Percentiles rank a stretch among this genome's conserved stretches.
These are phyloP conservation scores for Synanthedon myopaeformis DNA, from an alignment of 2,888 invertebrate species.

Conservation along the genomic window DNA sequence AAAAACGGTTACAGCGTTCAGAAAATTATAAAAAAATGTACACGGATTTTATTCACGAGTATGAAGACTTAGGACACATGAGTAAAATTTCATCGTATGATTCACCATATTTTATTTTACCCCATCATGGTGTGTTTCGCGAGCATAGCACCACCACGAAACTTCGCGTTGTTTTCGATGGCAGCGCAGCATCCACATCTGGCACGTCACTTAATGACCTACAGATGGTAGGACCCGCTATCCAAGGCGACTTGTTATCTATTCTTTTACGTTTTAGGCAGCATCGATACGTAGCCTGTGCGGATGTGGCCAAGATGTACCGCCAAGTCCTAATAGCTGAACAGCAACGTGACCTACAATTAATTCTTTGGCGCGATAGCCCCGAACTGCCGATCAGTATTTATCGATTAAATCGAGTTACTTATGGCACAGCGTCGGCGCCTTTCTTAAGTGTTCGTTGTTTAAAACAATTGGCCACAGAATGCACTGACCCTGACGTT, in stretches of 20 bases:
- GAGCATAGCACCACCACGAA: constrained; percentile 6
- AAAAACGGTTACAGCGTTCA: constrained; percentile 5
- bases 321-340: too few species aligned
- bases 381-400: constrained; percentile 10
- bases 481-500: constrained; percentile 14
- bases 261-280: constrained; percentile 13
- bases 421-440: constrained; percentile 20
- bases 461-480: constrained; percentile 17
- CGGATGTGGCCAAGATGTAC: constrained; percentile 16
- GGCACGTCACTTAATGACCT: constrained; percentile 12
- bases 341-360: too few species aligned
- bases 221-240: constrained; percentile 9
- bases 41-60: constrained; percentile 10
- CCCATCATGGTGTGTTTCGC: constrained; percentile 10
- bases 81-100: constrained; percentile 1
- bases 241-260: constrained; percentile 13
- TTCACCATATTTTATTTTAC: constrained; percentile 7
- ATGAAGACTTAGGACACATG: constrained; percentile 10
- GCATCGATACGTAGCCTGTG: constrained; percentile 11
- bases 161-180: constrained; percentile 7
- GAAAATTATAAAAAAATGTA: constrained; percentile 7
- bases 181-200: constrained; percentile 5
- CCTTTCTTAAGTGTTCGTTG: constrained; percentile 20
- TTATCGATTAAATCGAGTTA: constrained; percentile 17
- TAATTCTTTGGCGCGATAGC: constrained; percentile 21